Base-by-base conservation (phyloP, 2,797 vertebrate species). In the Coracias cyanogaster region DNA sequence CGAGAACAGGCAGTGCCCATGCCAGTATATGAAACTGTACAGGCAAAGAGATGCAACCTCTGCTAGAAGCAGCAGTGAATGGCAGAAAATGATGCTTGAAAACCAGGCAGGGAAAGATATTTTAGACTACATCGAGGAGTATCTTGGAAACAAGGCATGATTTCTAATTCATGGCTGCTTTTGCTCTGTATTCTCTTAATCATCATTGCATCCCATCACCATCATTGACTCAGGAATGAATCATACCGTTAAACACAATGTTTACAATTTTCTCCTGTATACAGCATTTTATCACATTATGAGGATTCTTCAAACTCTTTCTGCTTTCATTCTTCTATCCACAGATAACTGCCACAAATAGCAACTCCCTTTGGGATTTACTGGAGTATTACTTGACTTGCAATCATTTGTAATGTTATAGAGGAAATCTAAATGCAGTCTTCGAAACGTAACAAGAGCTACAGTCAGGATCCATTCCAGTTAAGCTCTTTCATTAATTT, bases 251-350 rank as follows among this genome's bases (percentile, higher is more conserved):
- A 90, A 84, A 79, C 78, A 87, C 6, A 91, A 49, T 74, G 69
- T 94, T 84, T 87, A 41, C 61, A 17, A 85, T 95, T 96, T 96
- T 93, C 76, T 94, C 17, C 29, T 31, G 55, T 39, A 70, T 55
- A 18, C 51, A 94, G 35, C 26, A 37, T 77, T 93, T 93, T 67
- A 71, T 85, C 39, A 39, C 22, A 88, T 93, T 54, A 84, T 33
- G 41, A 64, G n/a, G 20, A 90, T 79, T 86, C 64, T 73, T 39
- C 29, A 81, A 55, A 79, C 12, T 57, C 43, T 55, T 77, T 90
- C 37, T 80, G 54, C 37, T 93, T 94, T 69, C 24, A 24, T 82
- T 90, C 25, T 86, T 79, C 51, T 84, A 3, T 66, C 33, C 1
- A 1, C 24, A 91, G 88, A 92, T 72, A 86, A 83, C 49, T 91